These are phyloP conservation scores for Toxotes chatareus DNA, from an alignment of 2,113 vertebrate species.

Conservation along the genomic window DNA sequence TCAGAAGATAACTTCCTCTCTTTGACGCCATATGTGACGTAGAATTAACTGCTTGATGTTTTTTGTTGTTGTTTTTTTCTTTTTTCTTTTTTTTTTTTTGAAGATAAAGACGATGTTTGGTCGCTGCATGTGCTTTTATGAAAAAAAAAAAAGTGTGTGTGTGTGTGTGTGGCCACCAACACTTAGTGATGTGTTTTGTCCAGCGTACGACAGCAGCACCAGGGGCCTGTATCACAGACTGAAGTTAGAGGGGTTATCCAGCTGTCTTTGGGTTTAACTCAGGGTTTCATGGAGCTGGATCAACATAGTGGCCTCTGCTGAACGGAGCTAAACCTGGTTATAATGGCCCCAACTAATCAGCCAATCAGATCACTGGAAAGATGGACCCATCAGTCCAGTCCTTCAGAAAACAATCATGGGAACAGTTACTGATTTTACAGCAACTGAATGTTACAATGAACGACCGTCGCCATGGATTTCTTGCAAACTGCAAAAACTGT, in stretches of 20 bases:
- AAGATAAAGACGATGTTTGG: slow-evolving; percentile 29
- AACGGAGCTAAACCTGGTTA: too few relatives aligned
- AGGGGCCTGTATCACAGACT: not conserved
- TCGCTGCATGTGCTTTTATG: slow-evolving; percentile 6
- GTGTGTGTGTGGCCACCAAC: slow-evolving; percentile 34
- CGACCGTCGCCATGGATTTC: too few relatives aligned
- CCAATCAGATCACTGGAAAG: not conserved
- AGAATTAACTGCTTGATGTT: slow-evolving; percentile 23
- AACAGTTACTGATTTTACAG: not conserved
- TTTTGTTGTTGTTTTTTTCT: not conserved
- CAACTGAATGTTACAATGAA: too few relatives aligned
- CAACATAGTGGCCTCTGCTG: not conserved
- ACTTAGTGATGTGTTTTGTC: slow-evolving; percentile 23
- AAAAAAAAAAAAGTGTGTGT: not conserved
- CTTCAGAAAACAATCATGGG: not conserved
- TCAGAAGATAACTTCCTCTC: not conserved
- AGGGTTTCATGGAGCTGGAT: not conserved
- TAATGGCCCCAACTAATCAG: too few relatives aligned
- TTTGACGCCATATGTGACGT: slow-evolving; percentile 1
- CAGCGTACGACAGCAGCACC: not conserved
- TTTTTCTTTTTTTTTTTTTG: not conserved
- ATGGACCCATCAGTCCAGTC: too few relatives aligned
- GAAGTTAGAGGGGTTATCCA: not conserved
- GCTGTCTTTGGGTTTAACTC: not conserved
- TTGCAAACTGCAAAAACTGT: too few relatives aligned